Conservation (phyloP, 1,140 invertebrate genomes). For the Ectropis grisescens region DNA sequence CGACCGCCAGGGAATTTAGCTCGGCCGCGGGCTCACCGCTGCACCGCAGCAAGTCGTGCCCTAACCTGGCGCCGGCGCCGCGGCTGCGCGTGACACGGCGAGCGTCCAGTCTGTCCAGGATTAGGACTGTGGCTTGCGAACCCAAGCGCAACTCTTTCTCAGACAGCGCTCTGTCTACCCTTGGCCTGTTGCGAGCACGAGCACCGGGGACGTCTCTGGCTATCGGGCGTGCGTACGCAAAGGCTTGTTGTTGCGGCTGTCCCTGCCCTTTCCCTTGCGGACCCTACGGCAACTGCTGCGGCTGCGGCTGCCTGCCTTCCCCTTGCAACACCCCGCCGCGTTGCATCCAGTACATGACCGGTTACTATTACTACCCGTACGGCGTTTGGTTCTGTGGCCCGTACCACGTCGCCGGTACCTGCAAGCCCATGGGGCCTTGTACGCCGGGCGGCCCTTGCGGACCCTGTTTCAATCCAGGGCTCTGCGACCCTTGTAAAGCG, state of each 20-base stretch:
- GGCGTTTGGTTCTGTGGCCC: slow-evolving; percentile 56
- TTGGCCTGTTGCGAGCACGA: too few species aligned
- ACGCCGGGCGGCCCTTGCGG: slow-evolving; percentile 10
- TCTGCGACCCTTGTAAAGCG: slow-evolving; percentile 15
- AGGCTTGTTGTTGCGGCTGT: slow-evolving; percentile 15
- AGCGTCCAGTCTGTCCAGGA: slow-evolving; percentile 10
- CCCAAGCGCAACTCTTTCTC: too few species aligned
- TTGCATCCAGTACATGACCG: slow-evolving; percentile 54
- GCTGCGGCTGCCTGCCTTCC: slow-evolving; percentile 36
- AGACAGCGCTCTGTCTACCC: background rate
- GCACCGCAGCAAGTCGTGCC: slow-evolving; percentile 22
- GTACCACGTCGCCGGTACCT: slow-evolving; percentile 35
- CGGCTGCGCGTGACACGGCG: slow-evolving; percentile 2
- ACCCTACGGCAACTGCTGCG: slow-evolving; percentile 22
- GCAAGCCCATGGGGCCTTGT: slow-evolving; percentile 19
- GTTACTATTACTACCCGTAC: slow-evolving; percentile 59
- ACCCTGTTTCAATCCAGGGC: slow-evolving; percentile 14
- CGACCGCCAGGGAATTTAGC: too few species aligned
- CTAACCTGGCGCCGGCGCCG: slow-evolving; percentile 11
- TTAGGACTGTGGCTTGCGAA: slow-evolving; percentile 2
- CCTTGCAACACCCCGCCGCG: slow-evolving; percentile 38
- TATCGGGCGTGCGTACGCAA: slow-evolving; percentile 14
- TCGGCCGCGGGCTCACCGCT: background rate
- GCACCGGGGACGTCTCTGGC: too few species aligned
- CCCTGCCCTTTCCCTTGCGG: slow-evolving; percentile 28